Conservation (phyloP, 2,888 invertebrate species). For the Hoplodrina ambigua region DNA sequence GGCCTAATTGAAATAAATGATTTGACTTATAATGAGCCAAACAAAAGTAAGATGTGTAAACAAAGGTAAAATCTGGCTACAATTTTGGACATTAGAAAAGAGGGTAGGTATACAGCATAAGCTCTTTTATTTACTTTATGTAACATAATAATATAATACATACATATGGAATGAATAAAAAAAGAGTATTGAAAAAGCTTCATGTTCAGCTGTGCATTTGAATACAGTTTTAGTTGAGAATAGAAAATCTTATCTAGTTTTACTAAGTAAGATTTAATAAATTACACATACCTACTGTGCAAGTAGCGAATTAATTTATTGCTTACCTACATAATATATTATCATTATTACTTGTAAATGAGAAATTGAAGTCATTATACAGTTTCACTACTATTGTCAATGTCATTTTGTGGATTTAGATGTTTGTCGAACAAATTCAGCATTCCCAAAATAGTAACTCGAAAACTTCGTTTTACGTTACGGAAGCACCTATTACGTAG, state of each 20-base stretch:
- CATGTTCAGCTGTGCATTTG: background rate
- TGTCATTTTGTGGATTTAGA: slow-evolving; percentile 17
- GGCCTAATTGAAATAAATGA: no score
- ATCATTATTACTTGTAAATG: no score
- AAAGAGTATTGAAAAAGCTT: background rate
- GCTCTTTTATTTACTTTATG: no score
- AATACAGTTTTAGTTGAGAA: background rate
- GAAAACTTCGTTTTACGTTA: slow-evolving; percentile 23
- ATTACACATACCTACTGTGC: background rate
- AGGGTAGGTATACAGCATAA: no score
- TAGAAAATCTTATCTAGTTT: background rate
- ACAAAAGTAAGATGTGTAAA: no score
- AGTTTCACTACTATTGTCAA: background rate
- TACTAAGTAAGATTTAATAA: background rate
- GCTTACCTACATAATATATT: background rate
- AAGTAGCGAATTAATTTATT: background rate
- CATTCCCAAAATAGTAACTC: slow-evolving; percentile 47
- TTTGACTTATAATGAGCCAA: no score
- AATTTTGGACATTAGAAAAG: no score
- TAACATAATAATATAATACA: no score
- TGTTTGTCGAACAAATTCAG: slow-evolving; percentile 6
- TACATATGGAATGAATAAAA: no score
- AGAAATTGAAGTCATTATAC: background rate
- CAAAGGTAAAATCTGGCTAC: no score
- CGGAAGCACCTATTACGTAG: slow-evolving; percentile 41